Conservation (phyloP, 2,888 invertebrate species). For the Serripes groenlandicus region DNA sequence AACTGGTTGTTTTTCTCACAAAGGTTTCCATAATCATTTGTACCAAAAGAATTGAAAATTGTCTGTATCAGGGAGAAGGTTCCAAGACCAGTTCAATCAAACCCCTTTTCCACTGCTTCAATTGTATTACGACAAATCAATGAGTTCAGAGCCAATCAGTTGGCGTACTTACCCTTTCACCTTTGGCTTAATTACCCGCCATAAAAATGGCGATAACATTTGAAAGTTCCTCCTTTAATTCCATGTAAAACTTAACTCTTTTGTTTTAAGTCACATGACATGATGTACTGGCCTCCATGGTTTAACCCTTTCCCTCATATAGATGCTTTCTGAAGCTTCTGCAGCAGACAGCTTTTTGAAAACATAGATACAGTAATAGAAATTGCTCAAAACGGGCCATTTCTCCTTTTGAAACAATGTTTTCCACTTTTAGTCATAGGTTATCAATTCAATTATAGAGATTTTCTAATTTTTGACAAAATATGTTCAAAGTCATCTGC, state of each 20-base stretch:
- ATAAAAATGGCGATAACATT: neutral
- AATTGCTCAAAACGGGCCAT: neutral
- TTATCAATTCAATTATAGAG: neutral
- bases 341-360: neutral
- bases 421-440: neutral
- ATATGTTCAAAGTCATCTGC: neutral
- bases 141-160: neutral
- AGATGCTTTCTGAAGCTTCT: neutral
- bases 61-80: no score
- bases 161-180: neutral
- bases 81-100: no score
- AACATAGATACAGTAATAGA: neutral
- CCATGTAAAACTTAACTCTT: no score
- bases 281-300: no score
- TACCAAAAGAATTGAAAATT: no score
- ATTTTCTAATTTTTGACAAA: neutral
- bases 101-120: no score
- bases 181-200: neutral
- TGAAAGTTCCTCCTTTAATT: neutral
- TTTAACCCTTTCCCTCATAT: constrained; percentile 2
- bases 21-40: no score
- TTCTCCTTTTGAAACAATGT: neutral
- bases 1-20: no score
- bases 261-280: no score
- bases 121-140: neutral